A percentile compares a stretch with the other conserved stretches of the same genome.
These are phyloP conservation scores for Echiichthys vipera DNA, from an alignment of 2,797 vertebrate genomes.

Conservation along the genomic window DNA sequence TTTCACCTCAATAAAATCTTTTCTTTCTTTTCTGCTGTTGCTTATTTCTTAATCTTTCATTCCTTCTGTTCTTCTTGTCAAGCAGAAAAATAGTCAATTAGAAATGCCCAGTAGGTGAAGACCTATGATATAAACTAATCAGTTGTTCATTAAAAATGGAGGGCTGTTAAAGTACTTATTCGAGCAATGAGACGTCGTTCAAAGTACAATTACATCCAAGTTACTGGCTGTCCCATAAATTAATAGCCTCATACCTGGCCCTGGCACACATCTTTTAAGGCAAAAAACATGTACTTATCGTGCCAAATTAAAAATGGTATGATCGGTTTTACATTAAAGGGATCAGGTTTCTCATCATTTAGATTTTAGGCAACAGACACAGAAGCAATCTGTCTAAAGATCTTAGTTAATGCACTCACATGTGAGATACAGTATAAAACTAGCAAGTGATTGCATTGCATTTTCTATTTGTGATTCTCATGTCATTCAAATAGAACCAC, in stretches of 20 bases:
- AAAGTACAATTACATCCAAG: not conserved
- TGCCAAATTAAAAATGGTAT: not conserved
- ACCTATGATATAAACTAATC: not conserved
- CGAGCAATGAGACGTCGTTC: not conserved
- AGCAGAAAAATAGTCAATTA: not conserved
- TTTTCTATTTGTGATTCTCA: not conserved
- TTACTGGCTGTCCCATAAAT: not conserved
- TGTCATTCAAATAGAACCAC: slow-evolving; percentile 7
- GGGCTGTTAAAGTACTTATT: not conserved
- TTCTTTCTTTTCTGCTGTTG: slow-evolving; percentile 46
- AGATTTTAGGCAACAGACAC: not conserved
- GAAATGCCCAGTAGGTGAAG: not conserved
- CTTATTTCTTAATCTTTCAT: slow-evolving; percentile 33
- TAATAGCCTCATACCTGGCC: not conserved
- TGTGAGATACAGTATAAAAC: not conserved
- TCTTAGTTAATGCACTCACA: not conserved
- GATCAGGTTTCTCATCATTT: not conserved
- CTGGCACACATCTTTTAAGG: not conserved
- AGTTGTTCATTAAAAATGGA: not conserved
- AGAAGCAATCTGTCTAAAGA: not conserved
- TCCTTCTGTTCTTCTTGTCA: slow-evolving; percentile 16
- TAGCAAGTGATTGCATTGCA: not conserved
- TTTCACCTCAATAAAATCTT: slow-evolving; percentile 69
- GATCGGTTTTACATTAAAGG: not conserved
- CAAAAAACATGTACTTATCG: not conserved